Evolutionary conservation across 2,797 vertebrate genomes (phyloP).

Genomic region (Naso thynnoides): DNA sequence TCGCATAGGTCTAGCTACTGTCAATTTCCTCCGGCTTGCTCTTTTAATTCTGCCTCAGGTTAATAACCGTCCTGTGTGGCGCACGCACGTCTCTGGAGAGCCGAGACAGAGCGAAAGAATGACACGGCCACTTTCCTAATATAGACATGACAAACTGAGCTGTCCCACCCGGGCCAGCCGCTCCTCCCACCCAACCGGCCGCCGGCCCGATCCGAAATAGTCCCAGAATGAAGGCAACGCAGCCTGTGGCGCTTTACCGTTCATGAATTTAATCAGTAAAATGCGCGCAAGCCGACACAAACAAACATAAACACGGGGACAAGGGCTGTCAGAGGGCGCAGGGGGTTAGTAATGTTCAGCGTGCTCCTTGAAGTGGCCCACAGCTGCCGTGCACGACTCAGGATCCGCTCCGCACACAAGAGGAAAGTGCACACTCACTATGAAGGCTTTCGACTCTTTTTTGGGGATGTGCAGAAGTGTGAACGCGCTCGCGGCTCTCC

Average conservation of each 20-base stretch:
- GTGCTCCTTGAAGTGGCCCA: constrained; percentile 46
- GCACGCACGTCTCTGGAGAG: constrained; percentile 56
- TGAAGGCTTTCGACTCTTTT: background rate
- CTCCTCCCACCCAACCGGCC: constrained; percentile 36
- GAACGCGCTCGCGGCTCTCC: constrained; percentile 18
- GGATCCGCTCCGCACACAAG: constrained; percentile 3
- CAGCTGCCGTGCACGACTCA: constrained; percentile 51
- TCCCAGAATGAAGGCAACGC: constrained; percentile 47
- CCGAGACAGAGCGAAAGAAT: constrained; percentile 74
- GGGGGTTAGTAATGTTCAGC: constrained; percentile 17
- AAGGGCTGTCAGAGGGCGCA: constrained; percentile 8
- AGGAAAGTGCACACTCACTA: constrained; percentile 28
- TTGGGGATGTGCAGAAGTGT: background rate
- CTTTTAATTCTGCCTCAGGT: constrained; percentile 43
- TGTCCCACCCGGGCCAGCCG: constrained; percentile 57
- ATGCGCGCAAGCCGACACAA: constrained; percentile 25
- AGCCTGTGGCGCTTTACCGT: constrained; percentile 24
- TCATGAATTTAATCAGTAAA: constrained; percentile 36
- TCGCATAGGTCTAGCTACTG: too few relatives aligned
- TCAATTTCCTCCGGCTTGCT: background rate
- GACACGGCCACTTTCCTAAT: constrained; percentile 87
- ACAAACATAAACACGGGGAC: constrained; percentile 37
- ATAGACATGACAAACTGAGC: constrained; percentile 85
- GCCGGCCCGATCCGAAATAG: constrained; percentile 64
- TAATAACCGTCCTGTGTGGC: constrained; percentile 30